Evolutionary conservation across 2,888 invertebrate species (phyloP).

Genomic region (Chydorus sphaericus): DNA sequence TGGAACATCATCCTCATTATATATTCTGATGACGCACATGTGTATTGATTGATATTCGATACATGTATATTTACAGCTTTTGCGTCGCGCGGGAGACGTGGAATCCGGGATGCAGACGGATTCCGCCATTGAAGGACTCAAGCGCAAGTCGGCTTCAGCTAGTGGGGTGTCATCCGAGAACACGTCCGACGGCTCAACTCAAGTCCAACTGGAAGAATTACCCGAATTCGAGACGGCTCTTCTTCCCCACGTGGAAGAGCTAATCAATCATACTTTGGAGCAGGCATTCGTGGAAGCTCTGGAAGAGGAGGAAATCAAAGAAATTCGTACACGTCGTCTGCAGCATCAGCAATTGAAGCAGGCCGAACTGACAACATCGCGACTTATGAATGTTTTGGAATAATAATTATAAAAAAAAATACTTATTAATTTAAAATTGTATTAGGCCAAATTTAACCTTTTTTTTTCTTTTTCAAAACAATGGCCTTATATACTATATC

Average conservation of each 20-base stretch:
- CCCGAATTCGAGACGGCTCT: constrained; percentile 88
- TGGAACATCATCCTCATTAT: no score
- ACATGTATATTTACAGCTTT: no score
- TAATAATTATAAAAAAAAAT: no score
- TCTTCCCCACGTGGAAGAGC: constrained; percentile 70
- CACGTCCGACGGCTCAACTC: constrained; percentile 66
- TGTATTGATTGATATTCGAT: no score
- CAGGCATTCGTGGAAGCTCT: constrained; percentile 78
- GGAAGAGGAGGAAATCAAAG: constrained; percentile 80
- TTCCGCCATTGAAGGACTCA: constrained; percentile 62
- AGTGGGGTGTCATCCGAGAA: constrained; percentile 34
- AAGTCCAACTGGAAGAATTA: constrained; percentile 81
- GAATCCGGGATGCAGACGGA: constrained; percentile 78
- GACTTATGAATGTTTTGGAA: constrained; percentile 11
- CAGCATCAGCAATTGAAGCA: constrained; percentile 54
- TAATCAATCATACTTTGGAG: constrained; percentile 78
- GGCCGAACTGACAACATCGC: constrained; percentile 49
- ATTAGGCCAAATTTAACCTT: no score
- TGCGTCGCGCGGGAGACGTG: constrained; percentile 35
- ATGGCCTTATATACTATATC: no score
- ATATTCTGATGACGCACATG: no score
- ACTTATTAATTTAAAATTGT: no score
- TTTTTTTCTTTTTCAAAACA: no score
- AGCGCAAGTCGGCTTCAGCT: constrained; percentile 54
- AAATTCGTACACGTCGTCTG: constrained; percentile 62